Base-by-base conservation (phyloP, 1,140 invertebrate genomes). In the Medauroidea extradentata region DNA sequence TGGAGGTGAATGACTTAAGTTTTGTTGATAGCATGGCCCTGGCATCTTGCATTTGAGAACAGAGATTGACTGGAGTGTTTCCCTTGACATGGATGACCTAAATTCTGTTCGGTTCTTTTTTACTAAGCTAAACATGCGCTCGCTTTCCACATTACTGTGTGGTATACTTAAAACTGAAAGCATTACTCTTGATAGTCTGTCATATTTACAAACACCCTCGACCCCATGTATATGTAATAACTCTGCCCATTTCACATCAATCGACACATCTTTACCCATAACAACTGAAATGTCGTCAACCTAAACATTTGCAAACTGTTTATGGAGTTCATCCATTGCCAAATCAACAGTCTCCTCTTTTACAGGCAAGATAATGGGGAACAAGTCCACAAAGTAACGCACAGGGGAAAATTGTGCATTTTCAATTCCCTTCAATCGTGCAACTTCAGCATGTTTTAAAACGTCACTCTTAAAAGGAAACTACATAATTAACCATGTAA, bases 361-460 rank as follows among this genome's bases (percentile, higher is more conserved):
- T 25, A 21, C 24, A 46, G 44, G 24, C 44, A 46, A 46, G 18
- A 46, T 46, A 46, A 46, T 25, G 24, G 44, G 44, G 24, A 46
- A 46, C 24, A 21, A 21, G 5, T 46, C n/a, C 24, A 46, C 44
- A 46, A 46, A 46, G 24, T 46, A 46, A 21, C 24, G 18, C 24
- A 46, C 18, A 46, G 18, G 9, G 18, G 44, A 21, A 46, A 21
- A 46, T 46, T 46, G 18, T 25, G 18, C 18, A 46, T 46, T 46
- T 46, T 46, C n/a, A 46, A 46, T 21, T 46, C 24, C 44, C 18
- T n/a, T 46, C 24, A 46, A 25, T 46, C 24, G 44, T 21, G 44
- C 44, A 4, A 46, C 44, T 46, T 46, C 18, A 7, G 44, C 44
- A 46, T 46, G 44, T 46, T 46, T 25, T 46, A 46, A 46, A 46